Evolutionary conservation across 1,140 invertebrate genomes (phyloP).

Genomic region (Delia radicum): DNA sequence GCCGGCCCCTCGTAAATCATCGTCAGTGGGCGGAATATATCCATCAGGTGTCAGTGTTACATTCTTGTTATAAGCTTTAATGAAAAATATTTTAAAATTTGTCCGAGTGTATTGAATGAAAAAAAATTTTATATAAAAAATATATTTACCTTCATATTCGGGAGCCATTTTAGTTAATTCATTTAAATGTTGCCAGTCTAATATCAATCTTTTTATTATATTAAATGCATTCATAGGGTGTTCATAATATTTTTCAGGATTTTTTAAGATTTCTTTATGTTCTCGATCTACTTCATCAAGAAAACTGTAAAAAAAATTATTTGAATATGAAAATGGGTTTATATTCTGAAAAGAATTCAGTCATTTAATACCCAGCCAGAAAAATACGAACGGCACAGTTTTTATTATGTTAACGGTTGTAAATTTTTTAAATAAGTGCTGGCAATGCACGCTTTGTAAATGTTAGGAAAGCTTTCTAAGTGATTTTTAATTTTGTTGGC

Average conservation of each 20-base stretch:
- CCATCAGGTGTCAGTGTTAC: background rate
- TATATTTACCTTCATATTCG: background rate
- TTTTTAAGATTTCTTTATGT: background rate
- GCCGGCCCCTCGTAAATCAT: constrained; percentile 89
- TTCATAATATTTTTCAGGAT: constrained; percentile 31
- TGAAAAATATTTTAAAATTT: background rate
- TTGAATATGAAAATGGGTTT: too few species aligned
- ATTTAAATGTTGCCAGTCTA: constrained; percentile 71
- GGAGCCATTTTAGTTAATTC: background rate
- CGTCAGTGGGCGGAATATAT: constrained; percentile 67
- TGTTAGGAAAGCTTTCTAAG: too few species aligned
- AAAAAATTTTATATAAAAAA: background rate
- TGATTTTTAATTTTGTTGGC: too few species aligned
- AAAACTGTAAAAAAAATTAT: background rate
- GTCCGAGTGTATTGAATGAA: too few species aligned
- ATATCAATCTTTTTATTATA: constrained; percentile 86
- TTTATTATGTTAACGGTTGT: too few species aligned
- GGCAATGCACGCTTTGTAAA: too few species aligned
- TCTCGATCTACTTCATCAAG: background rate
- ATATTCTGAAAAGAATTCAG: too few species aligned
- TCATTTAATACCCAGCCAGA: too few species aligned
- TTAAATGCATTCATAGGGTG: constrained; percentile 43
- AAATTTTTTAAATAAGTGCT: too few species aligned
- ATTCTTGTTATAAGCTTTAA: background rate
- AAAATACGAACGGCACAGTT: too few species aligned